phyloP scores from a whole-genome alignment of 2,113 vertebrate species.

The Odocoileus virginianus region DNA sequence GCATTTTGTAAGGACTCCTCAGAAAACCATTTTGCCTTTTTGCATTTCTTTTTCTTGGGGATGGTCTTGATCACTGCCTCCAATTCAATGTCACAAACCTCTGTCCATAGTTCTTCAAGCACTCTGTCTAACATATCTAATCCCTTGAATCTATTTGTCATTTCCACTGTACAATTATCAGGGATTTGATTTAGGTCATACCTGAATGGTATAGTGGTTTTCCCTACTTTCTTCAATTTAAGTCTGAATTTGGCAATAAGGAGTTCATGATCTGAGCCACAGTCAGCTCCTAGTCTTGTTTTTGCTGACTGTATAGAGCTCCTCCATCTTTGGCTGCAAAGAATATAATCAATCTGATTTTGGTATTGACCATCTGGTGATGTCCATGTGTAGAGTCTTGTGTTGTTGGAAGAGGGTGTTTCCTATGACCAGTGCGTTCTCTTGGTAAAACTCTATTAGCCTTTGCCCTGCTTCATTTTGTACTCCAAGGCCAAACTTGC shows the following conservation, averaged over 20 bases:
- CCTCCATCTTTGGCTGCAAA: not conserved
- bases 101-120: not conserved
- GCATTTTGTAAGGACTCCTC: not conserved
- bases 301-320: not conserved
- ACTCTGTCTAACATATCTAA: not conserved
- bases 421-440: not conserved
- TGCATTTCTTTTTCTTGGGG: not conserved
- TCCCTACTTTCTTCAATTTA: not conserved
- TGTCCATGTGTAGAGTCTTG: not conserved
- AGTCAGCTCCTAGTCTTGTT: not conserved
- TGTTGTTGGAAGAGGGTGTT: not conserved
- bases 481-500: not conserved
- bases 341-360: not conserved
- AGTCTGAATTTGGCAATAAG: not conserved
- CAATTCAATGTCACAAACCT: not conserved
- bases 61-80: not conserved
- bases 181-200: not conserved
- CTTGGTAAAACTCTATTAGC: not conserved
- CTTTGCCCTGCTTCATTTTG: not conserved
- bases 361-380: not conserved
- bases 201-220: not conserved
- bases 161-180: not conserved
- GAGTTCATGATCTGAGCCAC: not conserved
- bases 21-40: not conserved
- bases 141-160: not conserved